Evolutionary conservation across 2,888 invertebrate genomes (phyloP).

Genomic region (Tuberolachnus salignus): DNA sequence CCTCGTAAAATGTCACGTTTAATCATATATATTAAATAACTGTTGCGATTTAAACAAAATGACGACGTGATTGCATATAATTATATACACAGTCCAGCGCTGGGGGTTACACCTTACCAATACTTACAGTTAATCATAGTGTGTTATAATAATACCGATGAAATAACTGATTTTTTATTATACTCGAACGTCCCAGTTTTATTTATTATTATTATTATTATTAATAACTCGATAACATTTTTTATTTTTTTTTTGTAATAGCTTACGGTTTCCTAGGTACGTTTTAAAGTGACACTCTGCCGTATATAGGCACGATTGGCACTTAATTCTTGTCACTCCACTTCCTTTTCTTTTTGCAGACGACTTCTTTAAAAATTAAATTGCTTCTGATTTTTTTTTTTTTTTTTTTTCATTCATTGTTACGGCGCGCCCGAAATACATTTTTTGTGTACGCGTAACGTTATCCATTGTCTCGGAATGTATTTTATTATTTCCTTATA

Average conservation of each 20-base stretch:
- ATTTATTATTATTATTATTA: too few relatives aligned
- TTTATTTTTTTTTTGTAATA: too few relatives aligned
- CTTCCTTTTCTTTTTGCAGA: too few relatives aligned
- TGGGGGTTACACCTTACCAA: neutral
- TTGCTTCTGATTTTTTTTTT: neutral
- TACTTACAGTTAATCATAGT: too few relatives aligned
- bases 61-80: constrained; percentile 13
- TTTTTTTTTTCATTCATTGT: neutral
- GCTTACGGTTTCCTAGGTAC: neutral
- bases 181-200: too few relatives aligned
- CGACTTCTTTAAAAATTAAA: neutral
- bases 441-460: neutral
- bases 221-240: neutral
- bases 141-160: too few relatives aligned
- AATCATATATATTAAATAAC: constrained; percentile 4
- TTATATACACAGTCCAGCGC: neutral
- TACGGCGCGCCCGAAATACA: neutral
- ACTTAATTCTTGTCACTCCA: too few relatives aligned
- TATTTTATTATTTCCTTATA: neutral
- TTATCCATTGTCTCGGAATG: neutral
- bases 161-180: too few relatives aligned
- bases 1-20: neutral
- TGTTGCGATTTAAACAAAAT: constrained; percentile 17
- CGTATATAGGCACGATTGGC: too few relatives aligned
- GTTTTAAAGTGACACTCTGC: neutral